Percentiles rank a stretch among this genome's conserved stretches.
Evolutionary conservation across 2,888 invertebrate genomes (phyloP).

Genomic region (Leptura quadrifasciata): DNA sequence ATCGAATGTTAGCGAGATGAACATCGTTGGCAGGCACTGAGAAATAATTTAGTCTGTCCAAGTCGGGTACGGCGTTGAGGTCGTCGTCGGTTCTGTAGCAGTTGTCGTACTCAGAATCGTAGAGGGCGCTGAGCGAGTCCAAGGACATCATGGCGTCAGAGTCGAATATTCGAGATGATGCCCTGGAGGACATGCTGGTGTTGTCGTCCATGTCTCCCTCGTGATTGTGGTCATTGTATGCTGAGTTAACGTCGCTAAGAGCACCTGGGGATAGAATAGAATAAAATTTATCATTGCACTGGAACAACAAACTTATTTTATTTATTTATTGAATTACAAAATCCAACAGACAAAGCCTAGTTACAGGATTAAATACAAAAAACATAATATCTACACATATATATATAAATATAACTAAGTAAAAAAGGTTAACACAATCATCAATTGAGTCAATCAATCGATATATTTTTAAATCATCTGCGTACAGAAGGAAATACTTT

Average conservation of each 20-base stretch:
- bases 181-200: constrained; percentile 88
- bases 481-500: too few species aligned
- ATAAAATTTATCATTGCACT: background rate
- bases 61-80: constrained; percentile 72
- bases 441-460: too few species aligned
- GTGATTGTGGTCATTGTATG: constrained; percentile 80
- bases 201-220: constrained; percentile 79
- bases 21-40: constrained; percentile 76
- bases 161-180: constrained; percentile 88
- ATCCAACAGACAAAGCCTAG: too few species aligned
- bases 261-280: constrained; percentile 75
- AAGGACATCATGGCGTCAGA: constrained; percentile 85
- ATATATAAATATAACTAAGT: too few species aligned
- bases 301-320: too few species aligned
- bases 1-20: constrained; percentile 84
- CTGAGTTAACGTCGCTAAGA: constrained; percentile 89
- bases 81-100: constrained; percentile 77
- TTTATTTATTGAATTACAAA: too few species aligned
- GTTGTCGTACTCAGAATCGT: constrained; percentile 85
- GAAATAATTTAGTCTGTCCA: constrained; percentile 73
- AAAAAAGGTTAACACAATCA: too few species aligned
- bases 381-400: too few species aligned
- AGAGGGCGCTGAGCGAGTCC: constrained; percentile 88
- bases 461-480: too few species aligned
- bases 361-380: too few species aligned